Percentiles rank a stretch among this genome's conserved stretches.
Evolutionary conservation across 2,888 invertebrate genomes (phyloP).

Genomic region (Cryptophagus acutangulus): DNA sequence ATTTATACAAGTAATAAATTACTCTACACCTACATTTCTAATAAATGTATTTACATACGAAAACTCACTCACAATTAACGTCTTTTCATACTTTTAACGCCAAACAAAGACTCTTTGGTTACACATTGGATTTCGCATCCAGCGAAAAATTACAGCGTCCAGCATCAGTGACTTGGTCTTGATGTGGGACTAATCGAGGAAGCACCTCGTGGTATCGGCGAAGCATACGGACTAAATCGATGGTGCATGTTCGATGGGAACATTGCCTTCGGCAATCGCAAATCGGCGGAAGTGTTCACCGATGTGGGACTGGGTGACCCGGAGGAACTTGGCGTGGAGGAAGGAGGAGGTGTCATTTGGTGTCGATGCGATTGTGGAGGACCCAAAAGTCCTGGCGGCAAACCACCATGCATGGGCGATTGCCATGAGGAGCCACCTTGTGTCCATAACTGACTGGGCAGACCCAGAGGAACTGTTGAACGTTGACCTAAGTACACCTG

Average conservation of each 20-base stretch:
- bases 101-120: conserved; percentile 38
- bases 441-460: conserved; percentile 49
- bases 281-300: conserved; percentile 41
- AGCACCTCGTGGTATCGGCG: conserved; percentile 30
- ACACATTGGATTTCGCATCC: conserved; percentile 11
- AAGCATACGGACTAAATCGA: conserved; percentile 49
- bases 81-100: conserved; percentile 18
- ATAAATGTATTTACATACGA: conserved; percentile 13
- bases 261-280: conserved; percentile 48
- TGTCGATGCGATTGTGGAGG: conserved; percentile 44
- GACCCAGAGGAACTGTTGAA: conserved; percentile 41
- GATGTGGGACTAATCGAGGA: conserved; percentile 35
- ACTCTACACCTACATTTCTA: conserved; percentile 10
- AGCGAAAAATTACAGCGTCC: conserved; percentile 7
- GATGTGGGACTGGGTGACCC: conserved; percentile 56
- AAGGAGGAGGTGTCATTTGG: conserved; percentile 47
- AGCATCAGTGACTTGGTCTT: conserved; percentile 35
- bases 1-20: conserved; percentile 20
- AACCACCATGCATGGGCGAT: conserved; percentile 42
- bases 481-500: conserved; percentile 44
- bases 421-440: conserved; percentile 42
- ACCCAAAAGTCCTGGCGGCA: conserved; percentile 45
- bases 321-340: conserved; percentile 55
- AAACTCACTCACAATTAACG: conserved; percentile 31
- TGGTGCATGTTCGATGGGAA: conserved; percentile 48